Evolutionary conservation across 2,113 vertebrate species (phyloP).

Genomic region (Aphyosemion australe): DNA sequence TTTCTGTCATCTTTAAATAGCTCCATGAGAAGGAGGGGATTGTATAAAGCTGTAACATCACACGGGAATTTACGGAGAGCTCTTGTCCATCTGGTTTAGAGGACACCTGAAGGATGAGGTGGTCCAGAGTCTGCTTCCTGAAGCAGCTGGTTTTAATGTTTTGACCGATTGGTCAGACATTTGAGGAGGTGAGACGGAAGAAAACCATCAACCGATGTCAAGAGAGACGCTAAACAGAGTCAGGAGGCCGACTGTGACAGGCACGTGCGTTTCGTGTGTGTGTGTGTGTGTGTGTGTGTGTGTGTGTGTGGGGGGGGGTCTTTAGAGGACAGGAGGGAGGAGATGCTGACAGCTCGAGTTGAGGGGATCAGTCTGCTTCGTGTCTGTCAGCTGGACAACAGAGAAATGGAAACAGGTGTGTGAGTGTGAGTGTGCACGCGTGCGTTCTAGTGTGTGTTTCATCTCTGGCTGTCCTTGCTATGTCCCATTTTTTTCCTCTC

Average conservation of each 20-base stretch:
- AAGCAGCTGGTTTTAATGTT: background rate
- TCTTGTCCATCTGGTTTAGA: too few species aligned
- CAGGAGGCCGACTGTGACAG: slow-evolving; percentile 3
- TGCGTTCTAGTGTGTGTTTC: slow-evolving; percentile 20
- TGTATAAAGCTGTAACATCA: too few species aligned
- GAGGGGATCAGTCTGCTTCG: slow-evolving; percentile 67
- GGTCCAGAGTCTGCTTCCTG: too few species aligned
- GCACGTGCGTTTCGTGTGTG: background rate
- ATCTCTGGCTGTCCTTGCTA: slow-evolving; percentile 20
- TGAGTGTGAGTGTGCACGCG: slow-evolving; percentile 32
- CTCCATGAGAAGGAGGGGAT: too few species aligned
- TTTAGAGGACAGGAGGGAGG: slow-evolving; percentile 30
- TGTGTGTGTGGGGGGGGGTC: background rate
- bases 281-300: too few species aligned
- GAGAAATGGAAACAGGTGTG: slow-evolving; percentile 64
- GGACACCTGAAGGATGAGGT: too few species aligned
- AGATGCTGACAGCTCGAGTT: slow-evolving; percentile 43
- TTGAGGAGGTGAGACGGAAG: slow-evolving; percentile 8
- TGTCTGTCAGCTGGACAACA: slow-evolving; percentile 66
- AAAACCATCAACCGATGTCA: background rate
- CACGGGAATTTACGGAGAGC: too few species aligned
- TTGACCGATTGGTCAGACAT: background rate
- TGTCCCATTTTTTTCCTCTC: too few species aligned
- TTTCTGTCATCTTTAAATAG: too few species aligned
- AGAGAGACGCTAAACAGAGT: slow-evolving; percentile 3